phyloP scores from a whole-genome alignment of 2,797 vertebrate species.

The Hafferia zeledoni region DNA sequence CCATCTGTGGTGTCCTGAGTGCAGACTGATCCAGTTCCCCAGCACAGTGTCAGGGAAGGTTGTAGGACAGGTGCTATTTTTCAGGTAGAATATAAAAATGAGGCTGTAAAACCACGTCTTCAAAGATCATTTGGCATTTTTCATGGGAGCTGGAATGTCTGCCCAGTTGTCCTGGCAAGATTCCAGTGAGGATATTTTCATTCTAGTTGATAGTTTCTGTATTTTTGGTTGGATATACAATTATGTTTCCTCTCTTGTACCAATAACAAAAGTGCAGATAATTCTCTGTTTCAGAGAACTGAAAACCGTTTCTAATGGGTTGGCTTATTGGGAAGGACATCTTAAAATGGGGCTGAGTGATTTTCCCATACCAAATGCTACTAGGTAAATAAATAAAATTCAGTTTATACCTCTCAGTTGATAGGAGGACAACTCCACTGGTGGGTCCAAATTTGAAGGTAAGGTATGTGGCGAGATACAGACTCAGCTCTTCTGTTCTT shows the following conservation, averaged over 20 bases:
- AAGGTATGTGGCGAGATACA: not conserved
- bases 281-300: constrained; percentile 56
- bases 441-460: not conserved
- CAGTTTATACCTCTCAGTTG: constrained; percentile 16
- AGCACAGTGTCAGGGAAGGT: not conserved
- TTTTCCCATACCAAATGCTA: not conserved
- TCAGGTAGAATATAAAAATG: constrained; percentile 23
- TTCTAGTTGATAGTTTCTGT: constrained; percentile 26
- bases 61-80: not conserved
- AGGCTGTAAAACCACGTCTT: constrained; percentile 28
- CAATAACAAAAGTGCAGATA: constrained; percentile 49
- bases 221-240: constrained; percentile 1
- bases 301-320: constrained; percentile 24
- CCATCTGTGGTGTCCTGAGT: constrained; percentile 3
- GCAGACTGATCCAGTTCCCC: not conserved
- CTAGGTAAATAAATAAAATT: constrained; percentile 33
- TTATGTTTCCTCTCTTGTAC: constrained; percentile 1
- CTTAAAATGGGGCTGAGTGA: not conserved
- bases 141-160: constrained; percentile 55
- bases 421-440: not conserved
- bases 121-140: constrained; percentile 49
- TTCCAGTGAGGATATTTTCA: constrained; percentile 68
- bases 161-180: constrained; percentile 61
- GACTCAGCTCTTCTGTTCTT: not conserved
- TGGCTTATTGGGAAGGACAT: not conserved